Evolutionary conservation across 2,797 vertebrate genomes (phyloP), one percentile per base, ranked within the genome.

Genomic region (Agapornis canus): DNA sequence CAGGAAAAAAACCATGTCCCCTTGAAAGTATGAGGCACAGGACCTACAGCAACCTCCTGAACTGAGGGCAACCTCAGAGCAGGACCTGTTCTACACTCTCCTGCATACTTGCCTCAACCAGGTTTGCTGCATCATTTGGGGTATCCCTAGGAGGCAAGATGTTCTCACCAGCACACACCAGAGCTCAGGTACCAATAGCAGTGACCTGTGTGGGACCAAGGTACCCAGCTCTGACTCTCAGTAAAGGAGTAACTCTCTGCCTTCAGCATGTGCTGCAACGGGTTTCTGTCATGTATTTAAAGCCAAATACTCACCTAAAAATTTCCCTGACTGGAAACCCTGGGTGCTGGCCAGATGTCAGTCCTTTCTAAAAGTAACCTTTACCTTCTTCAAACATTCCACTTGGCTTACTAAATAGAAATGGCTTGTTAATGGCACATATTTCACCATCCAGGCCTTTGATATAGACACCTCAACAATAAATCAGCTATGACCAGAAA

Each of bases 291-390:
- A 77, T 0, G 0, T 42, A 52, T 39, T 70, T 73, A 71, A 85
- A 82, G 60, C 10, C 51, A 94, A 95, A 51, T n/a, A 76, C 16
- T 91, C 63, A 71, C 27, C 77, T 70, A 82, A 89, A 92, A 89
- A 39, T 47, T 76, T 80, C 63, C 77, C 75, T 79, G 88, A 79
- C 73, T 92, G 90, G 83, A 95, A 96, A 85, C 26, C 23, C 78
- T 84, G 92, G 60, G 92, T 64, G 59, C 9, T 2, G 5, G 81
- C 90, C 94, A 97, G 70, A 35, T 42, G 54, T 82, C 63, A 76
- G 68, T 73, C 32, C 21, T 91, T 85, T 94, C 84, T 83, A 83
- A 76, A 95, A 72, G 91, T 49, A 93, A 94, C 40, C 27, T 95
- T 79, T 59, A 86, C 3, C 0, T 78, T 88, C 69, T 73, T 96